A percentile compares a stretch with the other conserved stretches of the same genome.
These are phyloP conservation scores for Alectura lathami DNA, from an alignment of 2,113 vertebrate genomes.

Conservation along the genomic window DNA sequence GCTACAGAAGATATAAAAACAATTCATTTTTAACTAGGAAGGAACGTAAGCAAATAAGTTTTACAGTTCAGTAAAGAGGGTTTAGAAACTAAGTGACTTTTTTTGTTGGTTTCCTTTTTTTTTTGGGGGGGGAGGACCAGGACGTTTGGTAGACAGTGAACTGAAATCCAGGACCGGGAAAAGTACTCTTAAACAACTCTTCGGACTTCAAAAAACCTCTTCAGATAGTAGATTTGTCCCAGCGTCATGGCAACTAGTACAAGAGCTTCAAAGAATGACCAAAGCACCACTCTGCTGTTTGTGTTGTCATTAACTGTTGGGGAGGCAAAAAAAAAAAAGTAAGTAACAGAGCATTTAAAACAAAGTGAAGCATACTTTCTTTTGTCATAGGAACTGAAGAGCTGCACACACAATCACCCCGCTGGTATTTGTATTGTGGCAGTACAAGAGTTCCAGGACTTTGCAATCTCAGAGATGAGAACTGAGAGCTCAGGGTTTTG, in stretches of 20 bases:
- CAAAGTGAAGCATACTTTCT: not conserved
- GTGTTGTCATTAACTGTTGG: slow-evolving; percentile 98
- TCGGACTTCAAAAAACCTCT: slow-evolving; percentile 99
- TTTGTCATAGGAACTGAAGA: not conserved
- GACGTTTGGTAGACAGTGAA: slow-evolving; percentile 81
- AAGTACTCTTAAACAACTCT: slow-evolving; percentile 89
- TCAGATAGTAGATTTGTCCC: slow-evolving; percentile 99
- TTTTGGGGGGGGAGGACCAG: slow-evolving; percentile 76
- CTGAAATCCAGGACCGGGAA: slow-evolving; percentile 62
- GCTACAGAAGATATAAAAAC: slow-evolving; percentile 63
- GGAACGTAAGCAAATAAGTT: slow-evolving; percentile 68
- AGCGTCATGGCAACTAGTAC: slow-evolving; percentile 99
- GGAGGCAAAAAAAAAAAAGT: not conserved
- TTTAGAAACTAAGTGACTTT: slow-evolving; percentile 72
- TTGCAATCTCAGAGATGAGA: not conserved
- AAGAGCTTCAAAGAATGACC: slow-evolving; percentile 99
- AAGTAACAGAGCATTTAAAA: not conserved
- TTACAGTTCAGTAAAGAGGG: slow-evolving; percentile 77
- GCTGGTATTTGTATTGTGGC: rapidly evolving
- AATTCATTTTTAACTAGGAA: slow-evolving; percentile 67
- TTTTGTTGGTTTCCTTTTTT: slow-evolving; percentile 48
- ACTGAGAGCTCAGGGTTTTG: not conserved
- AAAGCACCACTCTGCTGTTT: slow-evolving; percentile 99
- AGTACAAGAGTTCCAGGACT: not conserved
- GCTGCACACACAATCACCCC: not conserved